These are phyloP conservation scores for Dynastes grantii DNA, from an alignment of 2,888 invertebrate species.

Conservation along the genomic window DNA sequence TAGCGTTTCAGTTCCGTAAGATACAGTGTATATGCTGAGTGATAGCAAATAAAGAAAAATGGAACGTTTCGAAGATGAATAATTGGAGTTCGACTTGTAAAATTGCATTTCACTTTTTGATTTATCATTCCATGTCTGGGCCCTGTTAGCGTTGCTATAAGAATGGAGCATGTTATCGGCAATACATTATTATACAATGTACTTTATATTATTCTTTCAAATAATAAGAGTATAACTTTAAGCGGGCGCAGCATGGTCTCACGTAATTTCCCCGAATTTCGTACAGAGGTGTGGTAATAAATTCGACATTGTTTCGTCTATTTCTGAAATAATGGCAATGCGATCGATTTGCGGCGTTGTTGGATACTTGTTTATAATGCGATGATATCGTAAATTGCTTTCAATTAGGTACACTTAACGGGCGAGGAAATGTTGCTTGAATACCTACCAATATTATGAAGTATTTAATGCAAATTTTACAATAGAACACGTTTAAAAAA, in stretches of 20 bases:
- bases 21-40: not conserved
- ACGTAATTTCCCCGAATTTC: slow-evolving; percentile 31
- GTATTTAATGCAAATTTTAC: no score
- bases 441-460: no score
- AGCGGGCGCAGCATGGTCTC: slow-evolving; percentile 20
- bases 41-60: slow-evolving; percentile 26
- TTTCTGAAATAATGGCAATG: slow-evolving; percentile 21
- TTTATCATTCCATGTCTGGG: slow-evolving; percentile 35
- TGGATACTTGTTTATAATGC: not conserved
- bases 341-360: slow-evolving; percentile 5
- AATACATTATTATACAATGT: not conserved
- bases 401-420: no score
- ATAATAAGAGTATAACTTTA: slow-evolving; percentile 29
- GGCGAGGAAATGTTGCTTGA: no score
- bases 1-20: not conserved
- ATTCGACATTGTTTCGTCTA: slow-evolving; percentile 43
- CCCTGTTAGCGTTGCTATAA: slow-evolving; percentile 23
- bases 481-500: no score
- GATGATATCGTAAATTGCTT: not conserved
- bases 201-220: not conserved
- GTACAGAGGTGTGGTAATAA: slow-evolving; percentile 32
- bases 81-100: slow-evolving; percentile 36
- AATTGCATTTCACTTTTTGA: slow-evolving; percentile 40
- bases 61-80: slow-evolving; percentile 27
- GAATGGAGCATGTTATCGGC: slow-evolving; percentile 8